phyloP scores from a whole-genome alignment of 2,113 vertebrate genomes.

The Varanus komodoensis region DNA sequence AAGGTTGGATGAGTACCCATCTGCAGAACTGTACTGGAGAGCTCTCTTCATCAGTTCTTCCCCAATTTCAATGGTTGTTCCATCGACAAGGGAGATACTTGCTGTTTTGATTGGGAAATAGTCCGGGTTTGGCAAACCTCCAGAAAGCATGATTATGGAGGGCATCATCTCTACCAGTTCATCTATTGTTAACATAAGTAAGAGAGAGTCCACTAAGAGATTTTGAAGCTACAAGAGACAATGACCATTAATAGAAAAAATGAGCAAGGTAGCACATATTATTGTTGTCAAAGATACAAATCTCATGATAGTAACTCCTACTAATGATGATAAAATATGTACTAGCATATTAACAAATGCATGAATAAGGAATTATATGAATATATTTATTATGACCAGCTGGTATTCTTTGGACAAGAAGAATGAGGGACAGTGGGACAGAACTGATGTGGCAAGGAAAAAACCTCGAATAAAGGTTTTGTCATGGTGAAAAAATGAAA shows the following conservation, averaged over 20 bases:
- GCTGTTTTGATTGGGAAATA: slow-evolving; percentile 87
- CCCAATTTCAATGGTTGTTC: slow-evolving; percentile 73
- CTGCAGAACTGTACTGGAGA: slow-evolving; percentile 82
- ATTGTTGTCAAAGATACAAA: no score
- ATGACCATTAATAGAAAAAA: not conserved
- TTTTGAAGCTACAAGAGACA: not conserved
- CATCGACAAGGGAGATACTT: slow-evolving; percentile 72
- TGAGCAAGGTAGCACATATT: not conserved
- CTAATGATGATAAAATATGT: no score
- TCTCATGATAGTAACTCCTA: not conserved
- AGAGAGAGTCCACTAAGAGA: not conserved
- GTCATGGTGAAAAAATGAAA: no score
- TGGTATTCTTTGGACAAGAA: no score
- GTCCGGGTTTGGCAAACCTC: slow-evolving; percentile 84
- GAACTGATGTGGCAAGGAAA: no score
- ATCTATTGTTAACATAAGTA: slow-evolving; percentile 65
- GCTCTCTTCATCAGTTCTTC: slow-evolving; percentile 80
- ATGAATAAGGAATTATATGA: no score
- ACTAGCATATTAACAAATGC: no score
- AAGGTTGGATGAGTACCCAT: slow-evolving; percentile 68
- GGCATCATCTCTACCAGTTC: slow-evolving; percentile 78
- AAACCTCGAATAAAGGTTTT: no score
- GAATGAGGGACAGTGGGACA: no score
- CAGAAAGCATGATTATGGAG: slow-evolving; percentile 84
- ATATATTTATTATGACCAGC: no score